Percentiles rank a stretch among this genome's conserved stretches.
Evolutionary conservation across 2,797 vertebrate species (phyloP).

Genomic region (Thalassophryne amazonica): DNA sequence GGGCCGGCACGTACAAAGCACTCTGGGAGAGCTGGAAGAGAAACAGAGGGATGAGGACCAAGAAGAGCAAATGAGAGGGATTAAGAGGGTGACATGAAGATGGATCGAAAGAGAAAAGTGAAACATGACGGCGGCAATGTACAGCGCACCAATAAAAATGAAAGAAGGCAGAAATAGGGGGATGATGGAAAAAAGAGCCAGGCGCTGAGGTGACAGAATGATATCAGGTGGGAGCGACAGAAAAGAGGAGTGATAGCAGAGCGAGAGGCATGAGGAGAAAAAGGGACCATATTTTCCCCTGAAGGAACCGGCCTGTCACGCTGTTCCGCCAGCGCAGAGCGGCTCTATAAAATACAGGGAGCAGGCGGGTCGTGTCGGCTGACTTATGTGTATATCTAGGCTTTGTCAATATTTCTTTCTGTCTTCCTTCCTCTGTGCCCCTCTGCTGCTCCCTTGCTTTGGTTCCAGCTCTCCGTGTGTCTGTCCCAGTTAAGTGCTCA

Average conservation of each 20-base stretch:
- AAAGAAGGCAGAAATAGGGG: conserved; percentile 58
- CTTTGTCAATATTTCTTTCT: conserved; percentile 87
- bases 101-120: conserved; percentile 70
- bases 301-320: conserved; percentile 86
- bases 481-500: conserved; percentile 25
- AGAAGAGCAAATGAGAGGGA: conserved; percentile 66
- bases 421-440: conserved; percentile 64
- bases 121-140: conserved; percentile 67
- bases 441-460: conserved; percentile 40
- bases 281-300: conserved; percentile 80
- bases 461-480: conserved; percentile 6
- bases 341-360: conserved; percentile 80
- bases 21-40: conserved; percentile 28
- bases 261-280: conserved; percentile 57
- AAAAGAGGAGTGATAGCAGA: conserved; percentile 71
- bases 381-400: conserved; percentile 85
- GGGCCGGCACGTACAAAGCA: conserved; percentile 39
- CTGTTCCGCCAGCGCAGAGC: conserved; percentile 81
- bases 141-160: conserved; percentile 70
- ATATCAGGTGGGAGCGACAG: conserved; percentile 73
- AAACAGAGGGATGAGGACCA: conserved; percentile 46
- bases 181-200: conserved; percentile 60
- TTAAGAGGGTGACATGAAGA: conserved; percentile 71
- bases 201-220: conserved; percentile 69
- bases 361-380: conserved; percentile 73